These are phyloP conservation scores for Pecten maximus DNA, from an alignment of 2,888 invertebrate genomes.

Conservation along the genomic window DNA sequence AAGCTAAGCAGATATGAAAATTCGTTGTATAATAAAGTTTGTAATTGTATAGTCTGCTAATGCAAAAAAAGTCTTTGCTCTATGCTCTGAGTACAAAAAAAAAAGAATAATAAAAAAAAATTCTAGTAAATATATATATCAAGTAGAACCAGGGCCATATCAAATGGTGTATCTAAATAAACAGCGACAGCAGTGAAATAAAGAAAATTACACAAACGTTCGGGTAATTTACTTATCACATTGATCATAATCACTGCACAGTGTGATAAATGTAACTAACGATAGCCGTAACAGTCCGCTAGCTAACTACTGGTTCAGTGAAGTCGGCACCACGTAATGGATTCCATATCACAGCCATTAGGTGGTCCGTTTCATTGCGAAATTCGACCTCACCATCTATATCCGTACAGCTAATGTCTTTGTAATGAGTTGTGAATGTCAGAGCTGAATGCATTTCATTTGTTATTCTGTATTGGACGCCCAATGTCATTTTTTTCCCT, in stretches of 20 bases:
- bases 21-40: too few species aligned
- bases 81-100: too few species aligned
- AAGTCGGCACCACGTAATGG: background rate
- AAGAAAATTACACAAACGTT: too few species aligned
- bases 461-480: background rate
- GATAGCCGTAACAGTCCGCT: background rate
- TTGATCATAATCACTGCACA: background rate
- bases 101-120: too few species aligned
- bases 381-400: background rate
- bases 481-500: background rate
- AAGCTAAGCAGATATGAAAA: too few species aligned
- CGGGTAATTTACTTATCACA: background rate
- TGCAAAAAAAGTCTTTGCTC: too few species aligned
- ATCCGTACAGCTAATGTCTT: background rate
- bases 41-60: too few species aligned
- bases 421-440: slow-evolving; percentile 17
- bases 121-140: too few species aligned
- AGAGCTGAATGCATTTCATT: background rate
- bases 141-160: too few species aligned
- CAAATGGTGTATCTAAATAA: too few species aligned
- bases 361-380: background rate
- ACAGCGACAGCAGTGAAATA: too few species aligned
- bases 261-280: background rate
- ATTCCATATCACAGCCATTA: background rate
- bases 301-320: background rate